Conservation (phyloP, 2,113 vertebrate genomes). For the Plecturocebus donacophilus region DNA sequence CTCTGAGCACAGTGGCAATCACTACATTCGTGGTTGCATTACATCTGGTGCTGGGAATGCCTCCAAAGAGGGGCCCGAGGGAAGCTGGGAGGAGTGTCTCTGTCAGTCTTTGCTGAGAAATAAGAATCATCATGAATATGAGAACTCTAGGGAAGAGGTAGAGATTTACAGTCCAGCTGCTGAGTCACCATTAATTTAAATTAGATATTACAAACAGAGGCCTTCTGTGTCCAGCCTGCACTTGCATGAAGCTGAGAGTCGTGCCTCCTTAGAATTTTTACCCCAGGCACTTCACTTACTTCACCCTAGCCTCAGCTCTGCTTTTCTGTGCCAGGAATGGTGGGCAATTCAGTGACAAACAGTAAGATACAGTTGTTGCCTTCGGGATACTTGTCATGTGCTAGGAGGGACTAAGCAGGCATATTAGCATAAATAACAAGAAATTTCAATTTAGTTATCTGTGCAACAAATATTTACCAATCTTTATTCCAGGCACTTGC, state of each 20-base stretch:
- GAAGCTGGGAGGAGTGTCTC: neutral
- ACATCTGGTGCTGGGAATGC: neutral
- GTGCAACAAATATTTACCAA: neutral
- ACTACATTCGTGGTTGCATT: no score
- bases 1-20: neutral
- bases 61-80: neutral
- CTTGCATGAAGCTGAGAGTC: accelerated
- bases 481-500: neutral
- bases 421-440: neutral
- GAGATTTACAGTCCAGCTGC: neutral
- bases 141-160: neutral
- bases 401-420: neutral
- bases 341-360: neutral
- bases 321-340: neutral
- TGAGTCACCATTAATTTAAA: neutral
- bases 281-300: no score
- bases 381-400: neutral
- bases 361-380: neutral
- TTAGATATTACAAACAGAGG: neutral
- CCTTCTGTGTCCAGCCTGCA: neutral
- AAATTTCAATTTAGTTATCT: neutral
- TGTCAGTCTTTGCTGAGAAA: neutral
- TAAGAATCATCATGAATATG: neutral
- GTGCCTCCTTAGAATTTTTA: neutral
- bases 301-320: neutral